Base-by-base conservation (phyloP, 2,888 invertebrate species). In the Andrena chrysosceles region DNA sequence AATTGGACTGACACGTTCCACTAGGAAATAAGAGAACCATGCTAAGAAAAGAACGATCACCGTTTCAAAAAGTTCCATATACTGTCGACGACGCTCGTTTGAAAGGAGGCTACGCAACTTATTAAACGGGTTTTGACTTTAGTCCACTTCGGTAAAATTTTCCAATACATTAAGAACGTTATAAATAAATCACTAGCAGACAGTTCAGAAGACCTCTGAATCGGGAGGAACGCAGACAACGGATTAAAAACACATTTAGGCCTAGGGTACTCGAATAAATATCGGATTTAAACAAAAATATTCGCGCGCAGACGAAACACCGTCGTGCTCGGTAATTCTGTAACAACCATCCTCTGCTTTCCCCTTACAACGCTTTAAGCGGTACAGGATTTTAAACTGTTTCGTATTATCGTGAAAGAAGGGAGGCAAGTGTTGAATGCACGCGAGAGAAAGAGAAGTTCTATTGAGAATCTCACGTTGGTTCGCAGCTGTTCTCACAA, bases 1-100 rank as follows among this genome's bases (percentile, higher is more conserved):
- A 77, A 80, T 84, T 67, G 69, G 78, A 85, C 78, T 71, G 85
- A 75, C 78, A 66, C 66, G 20, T 78, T 80, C 78, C 73, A 77
- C 26, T 76, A 77, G 59, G 70, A 77, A 62, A 80, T 59, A 56
- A 42, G 59, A 70, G 52, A 73, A 81, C 29, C 56, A 72, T 83
- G 48, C 31, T 52, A 54, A 63, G 62, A 67, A 48, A 62, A 48
- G 52, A 82, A 63, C 35, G 60, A 64, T 64, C 64, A 20, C 10
- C 59, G 29, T 35, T n/a, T 26, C 70, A 71, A 66, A 64, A 75
- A 23, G 33, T 76, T 82, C 29, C 48, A 60, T 52, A 60, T 81
- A 59, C 74, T 63, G 56, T 62, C 49, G 54, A 76, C 23, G 52
- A 52, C 59, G 72, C 20, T 66, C 35, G 16, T 35, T 54, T 23